A percentile compares a stretch with the other conserved stretches of the same genome.
Evolutionary conservation across 1,140 invertebrate genomes (phyloP).

Genomic region (Aplysia californica): DNA sequence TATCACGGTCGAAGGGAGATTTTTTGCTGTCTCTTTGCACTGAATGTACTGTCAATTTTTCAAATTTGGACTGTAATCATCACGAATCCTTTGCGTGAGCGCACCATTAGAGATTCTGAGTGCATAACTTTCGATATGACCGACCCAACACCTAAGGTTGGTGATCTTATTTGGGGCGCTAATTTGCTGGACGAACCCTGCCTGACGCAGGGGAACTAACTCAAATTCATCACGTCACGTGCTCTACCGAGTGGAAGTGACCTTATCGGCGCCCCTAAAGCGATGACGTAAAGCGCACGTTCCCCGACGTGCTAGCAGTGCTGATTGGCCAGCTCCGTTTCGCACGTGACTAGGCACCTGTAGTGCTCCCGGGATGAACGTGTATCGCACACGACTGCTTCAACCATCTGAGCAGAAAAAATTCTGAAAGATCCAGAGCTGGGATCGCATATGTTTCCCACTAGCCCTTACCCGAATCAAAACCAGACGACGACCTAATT

Average conservation of each 20-base stretch:
- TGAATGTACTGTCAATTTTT: too few relatives aligned
- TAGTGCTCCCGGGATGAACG: background rate
- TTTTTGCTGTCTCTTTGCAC: too few relatives aligned
- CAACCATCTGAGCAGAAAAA: background rate
- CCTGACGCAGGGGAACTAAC: background rate
- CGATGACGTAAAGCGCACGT: background rate
- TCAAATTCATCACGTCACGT: constrained; percentile 9
- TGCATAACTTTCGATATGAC: too few relatives aligned
- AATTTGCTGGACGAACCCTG: background rate
- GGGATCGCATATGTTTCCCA: background rate
- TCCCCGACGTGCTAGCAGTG: background rate
- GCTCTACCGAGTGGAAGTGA: constrained; percentile 16
- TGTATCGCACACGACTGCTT: background rate
- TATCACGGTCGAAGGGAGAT: too few relatives aligned
- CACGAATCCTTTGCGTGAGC: too few relatives aligned
- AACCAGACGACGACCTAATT: background rate
- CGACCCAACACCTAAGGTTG: background rate
- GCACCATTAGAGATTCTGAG: too few relatives aligned
- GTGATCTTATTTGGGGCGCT: background rate
- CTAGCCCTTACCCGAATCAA: background rate
- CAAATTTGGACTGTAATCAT: too few relatives aligned
- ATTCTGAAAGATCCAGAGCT: background rate
- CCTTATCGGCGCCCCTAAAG: background rate
- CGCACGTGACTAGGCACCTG: constrained; percentile 12
- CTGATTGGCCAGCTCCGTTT: constrained; percentile 9